A percentile compares a stretch with the other conserved stretches of the same genome.
phyloP scores from a whole-genome alignment of 2,113 vertebrate genomes.

The Ochotona princeps region DNA sequence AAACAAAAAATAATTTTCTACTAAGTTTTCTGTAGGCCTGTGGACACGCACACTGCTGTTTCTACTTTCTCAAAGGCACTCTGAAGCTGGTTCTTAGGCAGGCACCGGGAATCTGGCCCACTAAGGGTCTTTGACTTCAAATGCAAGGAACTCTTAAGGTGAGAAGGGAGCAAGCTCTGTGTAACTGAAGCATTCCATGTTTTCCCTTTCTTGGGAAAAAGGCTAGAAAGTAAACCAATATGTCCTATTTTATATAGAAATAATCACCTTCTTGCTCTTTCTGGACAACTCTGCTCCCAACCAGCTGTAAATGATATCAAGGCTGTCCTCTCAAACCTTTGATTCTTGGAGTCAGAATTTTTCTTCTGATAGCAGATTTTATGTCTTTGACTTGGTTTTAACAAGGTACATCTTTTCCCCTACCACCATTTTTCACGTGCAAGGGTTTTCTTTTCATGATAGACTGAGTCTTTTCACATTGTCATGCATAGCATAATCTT shows the following conservation, averaged over 20 bases:
- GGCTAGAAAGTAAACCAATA: constrained; percentile 52
- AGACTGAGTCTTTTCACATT: constrained; percentile 66
- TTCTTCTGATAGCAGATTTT: constrained; percentile 72
- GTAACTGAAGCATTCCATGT: constrained; percentile 70
- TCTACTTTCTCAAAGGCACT: background rate
- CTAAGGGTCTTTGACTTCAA: constrained; percentile 42
- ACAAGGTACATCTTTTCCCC: constrained; percentile 67
- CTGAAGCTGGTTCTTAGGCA: background rate
- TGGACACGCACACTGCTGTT: background rate
- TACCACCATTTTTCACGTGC: constrained; percentile 78
- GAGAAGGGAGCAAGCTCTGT: constrained; percentile 68
- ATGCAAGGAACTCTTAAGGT: constrained; percentile 73
- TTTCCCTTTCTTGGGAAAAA: constrained; percentile 63
- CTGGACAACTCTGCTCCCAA: constrained; percentile 75
- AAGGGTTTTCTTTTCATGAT: constrained; percentile 74
- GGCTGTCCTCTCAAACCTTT: constrained; percentile 69
- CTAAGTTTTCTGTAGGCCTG: background rate
- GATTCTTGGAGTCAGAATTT: constrained; percentile 70
- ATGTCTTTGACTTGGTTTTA: constrained; percentile 77
- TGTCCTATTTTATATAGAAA: constrained; percentile 28
- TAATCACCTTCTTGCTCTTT: constrained; percentile 66
- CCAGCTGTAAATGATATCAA: constrained; percentile 77
- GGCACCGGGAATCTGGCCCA: background rate
- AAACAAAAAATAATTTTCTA: background rate
- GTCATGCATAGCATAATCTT: constrained; percentile 62